Evolutionary conservation across 1,140 invertebrate species (phyloP).

Genomic region (Portunus trituberculatus): DNA sequence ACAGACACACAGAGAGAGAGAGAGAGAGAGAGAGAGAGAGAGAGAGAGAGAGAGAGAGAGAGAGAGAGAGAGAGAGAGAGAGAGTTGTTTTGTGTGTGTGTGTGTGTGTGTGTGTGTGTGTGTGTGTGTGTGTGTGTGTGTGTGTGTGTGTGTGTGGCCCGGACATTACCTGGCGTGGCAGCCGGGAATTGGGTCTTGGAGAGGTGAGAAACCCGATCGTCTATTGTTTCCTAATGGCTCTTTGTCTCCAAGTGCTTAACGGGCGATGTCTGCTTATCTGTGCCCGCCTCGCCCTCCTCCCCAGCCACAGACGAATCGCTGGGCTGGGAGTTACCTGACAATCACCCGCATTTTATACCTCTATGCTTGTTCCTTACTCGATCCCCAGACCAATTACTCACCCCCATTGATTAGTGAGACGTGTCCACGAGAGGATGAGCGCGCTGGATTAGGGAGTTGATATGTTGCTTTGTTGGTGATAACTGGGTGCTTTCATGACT

Average conservation of each 20-base stretch:
- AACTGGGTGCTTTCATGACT: no score
- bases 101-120: no score
- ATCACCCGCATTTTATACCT: background rate
- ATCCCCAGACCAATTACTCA: no score
- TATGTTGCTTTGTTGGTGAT: no score
- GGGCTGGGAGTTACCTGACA: background rate
- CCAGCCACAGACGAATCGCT: background rate
- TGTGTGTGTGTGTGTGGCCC: background rate
- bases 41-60: constrained; percentile 28
- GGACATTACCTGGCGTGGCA: background rate
- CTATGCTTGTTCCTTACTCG: no score
- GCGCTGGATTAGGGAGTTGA: no score
- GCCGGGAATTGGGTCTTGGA: constrained; percentile 7
- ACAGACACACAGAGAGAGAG: background rate
- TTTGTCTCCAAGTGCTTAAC: constrained; percentile 1
- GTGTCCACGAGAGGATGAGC: no score
- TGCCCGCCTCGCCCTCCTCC: background rate
- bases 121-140: background rate
- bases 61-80: constrained; percentile 38
- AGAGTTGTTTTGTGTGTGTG: no score
- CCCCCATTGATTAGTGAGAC: no score
- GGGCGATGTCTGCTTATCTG: background rate
- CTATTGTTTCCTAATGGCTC: constrained; percentile 21
- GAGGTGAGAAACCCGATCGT: constrained; percentile 11
- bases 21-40: constrained; percentile 39